Evolutionary conservation across 1,140 invertebrate genomes (phyloP).

Genomic region (Hycleus cichorii): DNA sequence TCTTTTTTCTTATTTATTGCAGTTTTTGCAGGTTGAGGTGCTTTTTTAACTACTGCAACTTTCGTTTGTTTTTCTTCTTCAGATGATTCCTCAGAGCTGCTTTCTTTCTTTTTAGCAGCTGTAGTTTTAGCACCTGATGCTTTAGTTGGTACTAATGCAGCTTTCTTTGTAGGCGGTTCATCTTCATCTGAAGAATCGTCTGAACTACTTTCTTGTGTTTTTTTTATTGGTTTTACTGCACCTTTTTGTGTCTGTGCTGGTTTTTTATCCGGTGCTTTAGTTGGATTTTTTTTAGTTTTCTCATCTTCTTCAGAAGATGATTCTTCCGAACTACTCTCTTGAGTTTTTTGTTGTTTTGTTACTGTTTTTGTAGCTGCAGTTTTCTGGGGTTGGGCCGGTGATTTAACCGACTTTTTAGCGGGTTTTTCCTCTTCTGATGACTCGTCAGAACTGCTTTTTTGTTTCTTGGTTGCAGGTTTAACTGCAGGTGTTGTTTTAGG

Average conservation of each 20-base stretch:
- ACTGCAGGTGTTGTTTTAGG: slow-evolving; percentile 10
- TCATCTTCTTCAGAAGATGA: slow-evolving; percentile 20
- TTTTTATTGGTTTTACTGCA: slow-evolving; percentile 16
- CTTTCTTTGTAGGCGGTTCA: slow-evolving; percentile 16
- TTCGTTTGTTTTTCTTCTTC: slow-evolving; percentile 27
- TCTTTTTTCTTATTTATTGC: slow-evolving; percentile 18
- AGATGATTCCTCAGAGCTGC: slow-evolving; percentile 40
- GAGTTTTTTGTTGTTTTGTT: neutral
- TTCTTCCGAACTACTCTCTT: slow-evolving; percentile 28
- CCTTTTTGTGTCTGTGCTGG: slow-evolving; percentile 15
- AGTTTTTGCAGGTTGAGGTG: slow-evolving; percentile 19
- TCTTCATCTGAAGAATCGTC: slow-evolving; percentile 30
- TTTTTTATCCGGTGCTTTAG: slow-evolving; percentile 26
- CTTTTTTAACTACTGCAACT: slow-evolving; percentile 18
- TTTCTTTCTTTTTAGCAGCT: slow-evolving; percentile 26
- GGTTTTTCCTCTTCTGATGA: slow-evolving; percentile 27
- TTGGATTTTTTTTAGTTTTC: slow-evolving; percentile 15
- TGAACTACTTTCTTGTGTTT: slow-evolving; percentile 23
- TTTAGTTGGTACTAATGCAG: slow-evolving; percentile 20
- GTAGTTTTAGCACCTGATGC: slow-evolving; percentile 21
- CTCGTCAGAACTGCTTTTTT: slow-evolving; percentile 31
- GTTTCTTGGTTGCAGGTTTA: slow-evolving; percentile 18
- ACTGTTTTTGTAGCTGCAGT: neutral
- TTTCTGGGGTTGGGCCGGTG: neutral
- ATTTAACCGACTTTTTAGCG: slow-evolving; percentile 7